A percentile compares a stretch with the other conserved stretches of the same genome.
Evolutionary conservation across 2,113 vertebrate species (phyloP).

Genomic region (Colistium nudipinnis): DNA sequence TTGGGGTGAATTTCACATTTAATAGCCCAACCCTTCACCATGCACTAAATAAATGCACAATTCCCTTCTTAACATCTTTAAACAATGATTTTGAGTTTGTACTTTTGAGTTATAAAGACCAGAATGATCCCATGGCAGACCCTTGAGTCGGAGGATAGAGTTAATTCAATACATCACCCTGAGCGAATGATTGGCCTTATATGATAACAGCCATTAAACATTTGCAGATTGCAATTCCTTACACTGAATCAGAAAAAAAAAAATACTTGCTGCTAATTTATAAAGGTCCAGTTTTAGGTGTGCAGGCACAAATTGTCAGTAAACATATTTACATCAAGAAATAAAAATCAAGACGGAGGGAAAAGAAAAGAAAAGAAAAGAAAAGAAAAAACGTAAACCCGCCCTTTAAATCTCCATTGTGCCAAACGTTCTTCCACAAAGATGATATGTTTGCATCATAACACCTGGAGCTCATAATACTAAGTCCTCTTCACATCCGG

Average conservation of each 20-base stretch:
- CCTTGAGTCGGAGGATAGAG: constrained; percentile 64
- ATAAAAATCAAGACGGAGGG: constrained; percentile 57
- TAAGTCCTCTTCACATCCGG: constrained; percentile 89
- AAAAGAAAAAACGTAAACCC: constrained; percentile 70
- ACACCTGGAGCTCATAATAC: constrained; percentile 79
- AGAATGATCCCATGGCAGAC: constrained; percentile 60
- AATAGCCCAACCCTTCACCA: constrained; percentile 39
- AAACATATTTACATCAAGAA: constrained; percentile 77
- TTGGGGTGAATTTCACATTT: constrained; percentile 25
- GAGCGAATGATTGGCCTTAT: constrained; percentile 78
- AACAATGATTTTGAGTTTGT: constrained; percentile 56
- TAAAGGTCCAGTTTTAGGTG: constrained; percentile 78
- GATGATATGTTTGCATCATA: constrained; percentile 84
- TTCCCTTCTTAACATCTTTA: constrained; percentile 69
- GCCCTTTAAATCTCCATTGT: constrained; percentile 79
- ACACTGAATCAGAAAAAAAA: constrained; percentile 47
- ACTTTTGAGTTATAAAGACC: constrained; percentile 50
- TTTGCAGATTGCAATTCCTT: constrained; percentile 55
- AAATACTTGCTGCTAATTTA: constrained; percentile 50
- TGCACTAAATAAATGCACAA: constrained; percentile 39
- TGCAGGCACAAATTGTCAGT: constrained; percentile 81
- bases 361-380: constrained; percentile 61
- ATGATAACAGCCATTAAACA: constrained; percentile 69
- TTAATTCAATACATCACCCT: constrained; percentile 75
- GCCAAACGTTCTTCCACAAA: constrained; percentile 78